These are phyloP conservation scores for Pandemis cinnamomeana DNA, from an alignment of 2,888 invertebrate genomes.

Conservation along the genomic window DNA sequence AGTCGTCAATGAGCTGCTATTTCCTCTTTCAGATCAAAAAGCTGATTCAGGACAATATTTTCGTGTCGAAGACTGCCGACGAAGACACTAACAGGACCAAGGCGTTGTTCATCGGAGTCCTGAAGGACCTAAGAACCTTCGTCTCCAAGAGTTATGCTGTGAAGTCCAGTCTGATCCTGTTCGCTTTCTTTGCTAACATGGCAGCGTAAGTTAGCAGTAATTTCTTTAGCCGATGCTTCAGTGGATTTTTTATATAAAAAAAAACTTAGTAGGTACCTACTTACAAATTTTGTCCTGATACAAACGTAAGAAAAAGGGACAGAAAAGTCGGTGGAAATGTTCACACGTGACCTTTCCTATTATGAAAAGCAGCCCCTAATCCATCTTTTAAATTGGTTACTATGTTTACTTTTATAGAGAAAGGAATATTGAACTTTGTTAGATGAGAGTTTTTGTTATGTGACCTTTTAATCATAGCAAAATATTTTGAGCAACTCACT, in stretches of 20 bases:
- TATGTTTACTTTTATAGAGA: too few relatives aligned
- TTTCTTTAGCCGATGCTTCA: too few relatives aligned
- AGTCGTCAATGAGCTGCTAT: neutral
- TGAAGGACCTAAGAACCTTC: constrained; percentile 72
- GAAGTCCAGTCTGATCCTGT: constrained; percentile 72
- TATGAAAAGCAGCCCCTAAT: too few relatives aligned
- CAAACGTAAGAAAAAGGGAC: too few relatives aligned
- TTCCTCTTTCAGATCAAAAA: constrained; percentile 67
- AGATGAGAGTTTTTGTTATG: too few relatives aligned
- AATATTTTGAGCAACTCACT: neutral
- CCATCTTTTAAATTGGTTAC: too few relatives aligned
- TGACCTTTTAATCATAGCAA: neutral
- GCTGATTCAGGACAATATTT: constrained; percentile 69
- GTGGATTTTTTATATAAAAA: too few relatives aligned
- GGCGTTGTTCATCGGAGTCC: constrained; percentile 68
- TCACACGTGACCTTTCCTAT: too few relatives aligned
- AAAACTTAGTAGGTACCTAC: too few relatives aligned
- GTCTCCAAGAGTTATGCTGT: constrained; percentile 72
- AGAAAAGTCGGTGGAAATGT: too few relatives aligned
- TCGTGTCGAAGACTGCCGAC: constrained; percentile 62
- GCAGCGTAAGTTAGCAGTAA: constrained; percentile 69
- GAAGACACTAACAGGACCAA: constrained; percentile 71
- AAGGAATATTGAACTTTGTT: too few relatives aligned
- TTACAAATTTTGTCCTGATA: too few relatives aligned
- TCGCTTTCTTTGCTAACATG: constrained; percentile 80